phyloP scores from a whole-genome alignment of 2,797 vertebrate genomes.

The Acanthurus tractus region DNA sequence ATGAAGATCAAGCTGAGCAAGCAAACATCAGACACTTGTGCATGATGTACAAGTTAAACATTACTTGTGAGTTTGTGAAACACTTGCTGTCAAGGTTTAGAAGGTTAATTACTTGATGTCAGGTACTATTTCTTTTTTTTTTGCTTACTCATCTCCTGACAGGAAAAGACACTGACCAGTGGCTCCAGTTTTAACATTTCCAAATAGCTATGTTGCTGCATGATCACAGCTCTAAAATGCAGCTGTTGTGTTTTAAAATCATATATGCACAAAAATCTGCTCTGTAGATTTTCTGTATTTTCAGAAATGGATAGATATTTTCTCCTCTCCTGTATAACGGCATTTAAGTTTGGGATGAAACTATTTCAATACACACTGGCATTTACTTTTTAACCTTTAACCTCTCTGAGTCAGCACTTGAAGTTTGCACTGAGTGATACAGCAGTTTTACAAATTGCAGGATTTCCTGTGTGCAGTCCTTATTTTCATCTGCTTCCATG shows the following conservation, averaged over 20 bases:
- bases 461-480: constrained; percentile 3
- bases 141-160: background rate
- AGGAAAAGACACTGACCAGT: background rate
- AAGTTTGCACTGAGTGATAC: background rate
- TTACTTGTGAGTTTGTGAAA: background rate
- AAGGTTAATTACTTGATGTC: background rate
- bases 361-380: background rate
- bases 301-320: background rate
- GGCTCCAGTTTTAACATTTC: background rate
- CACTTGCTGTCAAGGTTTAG: background rate
- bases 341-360: background rate
- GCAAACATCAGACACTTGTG: background rate
- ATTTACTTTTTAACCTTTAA: background rate
- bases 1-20: background rate
- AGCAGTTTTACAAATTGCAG: background rate
- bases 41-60: background rate
- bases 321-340: background rate
- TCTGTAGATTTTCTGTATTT: background rate
- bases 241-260: background rate
- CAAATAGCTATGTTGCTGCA: background rate
- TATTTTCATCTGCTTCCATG: background rate
- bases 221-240: background rate
- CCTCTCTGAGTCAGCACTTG: background rate
- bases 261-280: no score
- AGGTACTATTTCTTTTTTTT: background rate